Base-by-base conservation (phyloP, 2,888 invertebrate species). In the Lepas anatifera region DNA sequence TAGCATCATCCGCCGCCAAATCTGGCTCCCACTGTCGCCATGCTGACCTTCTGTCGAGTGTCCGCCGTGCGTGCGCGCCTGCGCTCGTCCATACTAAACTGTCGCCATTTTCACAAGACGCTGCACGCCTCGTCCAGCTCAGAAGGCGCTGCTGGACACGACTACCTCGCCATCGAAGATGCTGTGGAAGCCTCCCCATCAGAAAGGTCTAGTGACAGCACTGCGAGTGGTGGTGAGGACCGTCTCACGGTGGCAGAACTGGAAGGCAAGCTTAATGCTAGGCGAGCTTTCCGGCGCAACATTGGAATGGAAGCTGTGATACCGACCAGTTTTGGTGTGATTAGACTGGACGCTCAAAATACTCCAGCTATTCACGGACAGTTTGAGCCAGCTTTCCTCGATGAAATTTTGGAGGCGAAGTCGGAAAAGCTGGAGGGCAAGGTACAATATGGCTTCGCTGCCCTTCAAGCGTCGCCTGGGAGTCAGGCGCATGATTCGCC, bases 291-390 rank as follows among this genome's bases (percentile, higher is more conserved):
- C 6, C 32, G 18, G 13, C 32, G 32, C 32, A 0, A 7, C 13
- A 11, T 29, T 3, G 52, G 13, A 1, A 2, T 7, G 13, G 58
- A 58, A 32, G 58, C 58, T 2, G 32, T 58, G 18, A 32, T 58
- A 18, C 1, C 32, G n/a, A 64, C 71, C 41, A 43, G 67, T 18
- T 72, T 72, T 37, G 72, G 72, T 3, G 37, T 27, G 16, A 52
- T 72, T 32, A 37, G 72, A 16, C 71, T 69, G 52, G 72, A 72
- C 58, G 6, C 27, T 18, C 68, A 72, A 32, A 72, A 72, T 41
- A 11, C 1, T 27, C 72, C 69, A 50, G 4, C 6, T 4, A 25
- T 18, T 3, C 58, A 58, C 32, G 58, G 58, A 6, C 58, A 58
- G 58, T 58, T 58, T 8, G 58, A 58, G 58, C 58, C 58, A 32